Evolutionary conservation across 2,113 vertebrate species (phyloP), one percentile per base, ranked within the genome.

Genomic region (Bufo bufo): DNA sequence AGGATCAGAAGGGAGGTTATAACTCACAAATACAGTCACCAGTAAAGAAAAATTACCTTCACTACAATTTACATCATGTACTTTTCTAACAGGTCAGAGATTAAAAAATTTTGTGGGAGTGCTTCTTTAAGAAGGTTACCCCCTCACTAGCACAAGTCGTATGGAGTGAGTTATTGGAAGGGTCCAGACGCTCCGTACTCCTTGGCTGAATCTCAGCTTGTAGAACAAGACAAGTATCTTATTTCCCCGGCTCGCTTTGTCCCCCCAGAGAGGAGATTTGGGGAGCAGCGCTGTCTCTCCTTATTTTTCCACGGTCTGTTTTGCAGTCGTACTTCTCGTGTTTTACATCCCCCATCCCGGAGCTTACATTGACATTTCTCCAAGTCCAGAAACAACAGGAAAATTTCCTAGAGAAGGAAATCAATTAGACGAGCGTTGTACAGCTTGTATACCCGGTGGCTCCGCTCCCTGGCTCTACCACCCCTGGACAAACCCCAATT

Each of bases 341-440:
- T 74, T 43, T 74, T 75, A 49, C 72, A 50, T 49, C 72, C 19
- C 72, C 72, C 71, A 6, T 86, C 59, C 85, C 77, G 47, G 49
- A 52, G 49, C 61, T 54, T 86, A 16, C 77, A 45, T 79, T 80
- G 61, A 77, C 85, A 65, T 86, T 86, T 80, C 59, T 54, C 75
- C 54, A 65, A 78, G 77, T 78, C 59, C 72, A 80, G 50, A 79
- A n/a, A 43, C 58, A 63, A 77, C 58, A 20, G 58, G 58, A 61
- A 58, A 85, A 63, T 82, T 82, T 65, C 45, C 33, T 43, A 82
- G 61, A 13, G 81, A 23, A 45, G 45, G 20, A 65, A 59, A 83
- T 83, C 61, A 83, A 83, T 83, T 33, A 65, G 45, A 50, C 0
- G 43, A 83, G 81, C 61, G 13, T 12, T 47, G 49, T 75, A 50